Base-by-base conservation (phyloP, 2,113 vertebrate genomes). In the Zosterops lateralis region DNA sequence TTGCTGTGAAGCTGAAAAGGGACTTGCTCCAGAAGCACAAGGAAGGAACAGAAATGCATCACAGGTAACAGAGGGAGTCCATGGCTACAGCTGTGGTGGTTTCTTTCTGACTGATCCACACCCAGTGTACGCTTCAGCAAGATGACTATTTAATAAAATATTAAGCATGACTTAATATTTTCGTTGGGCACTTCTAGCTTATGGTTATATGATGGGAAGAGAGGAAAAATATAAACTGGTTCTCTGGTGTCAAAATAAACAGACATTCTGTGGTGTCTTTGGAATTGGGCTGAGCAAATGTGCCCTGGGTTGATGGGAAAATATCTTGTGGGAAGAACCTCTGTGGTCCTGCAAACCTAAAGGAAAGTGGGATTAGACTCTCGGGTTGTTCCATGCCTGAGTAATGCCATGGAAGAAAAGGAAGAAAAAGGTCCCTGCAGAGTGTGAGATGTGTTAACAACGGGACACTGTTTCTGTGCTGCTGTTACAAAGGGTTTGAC, bases 21-120 rank as follows among this genome's bases (percentile, higher is more conserved):
- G 58, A 38, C 58, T 66, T 36, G 8, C 4, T 76, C 42, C 67
- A 62, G 71, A 38, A 70, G n/a, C 17, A 40, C 88, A 28, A 47
- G 58, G 75, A 47, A n/a, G 12, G 26, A 81, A 67, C 84, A 70
- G 58, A 45, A 85, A 92, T 92, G 92, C 85, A 50, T 71, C 93
- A 25, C 54, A 96, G 95, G 95, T 94, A 84, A 92, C 0, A 0
- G 12, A 25, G 21, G 17, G 25, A 77, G 10, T 5, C 50, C 16
- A 2, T 38, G 20, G 45, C 17, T 2, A 6, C 1, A 19, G 51
- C 38, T 58, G 9, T 38, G 36, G 14, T 65, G 5, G 0, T 56
- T 72, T 19, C 28, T 60, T 86, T 85, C 29, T 80, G 45, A 14
- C 22, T 62, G 21, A 18, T 22, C 31, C 87, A 16, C 48, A 71